Conservation (phyloP, 2,113 vertebrate genomes). For the Otolemur garnettii region DNA sequence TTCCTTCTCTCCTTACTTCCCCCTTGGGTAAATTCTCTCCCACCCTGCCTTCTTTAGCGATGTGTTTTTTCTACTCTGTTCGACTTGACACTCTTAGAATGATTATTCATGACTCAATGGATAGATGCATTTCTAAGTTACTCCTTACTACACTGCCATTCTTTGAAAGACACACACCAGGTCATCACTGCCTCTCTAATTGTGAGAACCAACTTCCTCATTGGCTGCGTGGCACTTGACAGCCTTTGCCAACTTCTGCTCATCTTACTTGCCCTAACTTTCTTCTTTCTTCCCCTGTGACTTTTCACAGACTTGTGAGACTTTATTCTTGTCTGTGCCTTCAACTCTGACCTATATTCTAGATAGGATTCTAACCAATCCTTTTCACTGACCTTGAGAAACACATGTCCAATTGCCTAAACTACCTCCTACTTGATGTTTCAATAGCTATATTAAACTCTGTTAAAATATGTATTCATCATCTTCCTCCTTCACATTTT, state of each 20-base stretch:
- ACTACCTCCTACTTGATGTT: not conserved
- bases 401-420: not conserved
- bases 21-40: not conserved
- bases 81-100: not conserved
- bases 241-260: not conserved
- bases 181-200: not conserved
- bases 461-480: not conserved
- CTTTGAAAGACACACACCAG: not conserved
- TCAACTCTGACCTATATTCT: not conserved
- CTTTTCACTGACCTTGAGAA: not conserved
- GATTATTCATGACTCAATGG: not conserved
- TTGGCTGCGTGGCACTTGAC: not conserved
- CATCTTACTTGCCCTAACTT: not conserved
- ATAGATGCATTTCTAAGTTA: not conserved
- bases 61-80: not conserved
- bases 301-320: not conserved
- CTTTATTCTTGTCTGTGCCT: not conserved
- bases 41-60: not conserved
- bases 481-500: not conserved
- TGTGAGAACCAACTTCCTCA: not conserved
- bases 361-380: not conserved
- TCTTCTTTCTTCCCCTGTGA: not conserved
- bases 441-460: not conserved
- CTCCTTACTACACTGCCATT: not conserved
- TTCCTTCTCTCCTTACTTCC: not conserved